Evolutionary conservation across 2,113 vertebrate genomes (phyloP), one percentile per base, ranked within the genome.

Genomic region (Protobothrops flavoviridis): DNA sequence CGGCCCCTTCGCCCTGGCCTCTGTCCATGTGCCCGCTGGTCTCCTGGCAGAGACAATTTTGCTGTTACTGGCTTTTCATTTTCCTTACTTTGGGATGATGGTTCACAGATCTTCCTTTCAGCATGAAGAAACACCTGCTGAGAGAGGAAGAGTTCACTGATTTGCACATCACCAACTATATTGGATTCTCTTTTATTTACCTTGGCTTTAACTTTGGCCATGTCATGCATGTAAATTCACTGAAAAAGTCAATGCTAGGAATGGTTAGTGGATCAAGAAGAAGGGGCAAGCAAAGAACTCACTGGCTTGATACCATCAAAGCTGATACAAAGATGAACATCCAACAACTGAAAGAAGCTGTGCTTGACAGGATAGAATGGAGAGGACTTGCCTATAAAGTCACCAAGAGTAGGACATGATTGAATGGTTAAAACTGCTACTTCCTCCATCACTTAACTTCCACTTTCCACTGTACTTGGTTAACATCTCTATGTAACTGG

Each of bases 111-210:
- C 23, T 96, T 95, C 0, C 26, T 88, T 3, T 56, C 74, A 21
- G 69, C 17, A 53, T 95, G 90, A 45, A 92, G 95, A 87, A 97
- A 97, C 29, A 97, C 96, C 97, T 97, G 90, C 74, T 85, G 61
- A 50, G 87, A 48, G 56, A 55, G 59, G 23, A 10, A 53, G 13
- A 39, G 9, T 1, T 43, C 15, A n/a, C 12, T 6, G 59, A 59
- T 39, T 10, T 17, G 2, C 39, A 33, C 11, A 87, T 11, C 8
- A 61, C 23, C 74, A 50, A 39, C 55, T 48, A 43, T 2, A 17
- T 23, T 21, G 74, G 56, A 39, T 74, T n/a, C 17, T 20, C 10
- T 53, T 56, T 64, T 24, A 88, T 57, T 5, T 21, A 64, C 3
- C 3, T 2, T 39, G 7, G 43, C 91, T 15, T 39, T 69, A 69